These are phyloP conservation scores for Percopsis transmontana DNA, from an alignment of 2,113 vertebrate species.

Conservation along the genomic window DNA sequence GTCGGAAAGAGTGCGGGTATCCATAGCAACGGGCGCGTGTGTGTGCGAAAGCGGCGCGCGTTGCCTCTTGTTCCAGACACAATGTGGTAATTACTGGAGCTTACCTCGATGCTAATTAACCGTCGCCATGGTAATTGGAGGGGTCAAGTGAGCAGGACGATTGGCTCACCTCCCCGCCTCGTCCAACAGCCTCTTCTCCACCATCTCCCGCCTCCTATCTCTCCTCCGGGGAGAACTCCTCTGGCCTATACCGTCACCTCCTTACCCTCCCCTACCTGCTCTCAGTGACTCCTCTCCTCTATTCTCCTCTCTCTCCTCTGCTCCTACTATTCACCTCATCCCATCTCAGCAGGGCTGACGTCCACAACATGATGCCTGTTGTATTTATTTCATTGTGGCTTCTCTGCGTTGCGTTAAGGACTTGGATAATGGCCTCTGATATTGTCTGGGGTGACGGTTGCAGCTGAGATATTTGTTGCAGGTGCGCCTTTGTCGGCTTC, in stretches of 20 bases:
- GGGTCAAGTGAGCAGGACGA: conserved; percentile 80
- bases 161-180: conserved; percentile 73
- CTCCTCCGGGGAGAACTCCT: conserved; percentile 48
- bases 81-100: conserved; percentile 80
- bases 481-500: no score
- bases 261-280: neutral
- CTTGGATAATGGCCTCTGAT: no score
- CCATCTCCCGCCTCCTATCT: conserved; percentile 30
- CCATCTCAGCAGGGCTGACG: no score
- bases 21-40: conserved; percentile 75
- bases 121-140: conserved; percentile 77
- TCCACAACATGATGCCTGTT: no score
- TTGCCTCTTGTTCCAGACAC: conserved; percentile 77
- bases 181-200: conserved; percentile 48
- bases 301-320: conserved; percentile 14
- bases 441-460: no score
- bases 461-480: no score
- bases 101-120: conserved; percentile 81
- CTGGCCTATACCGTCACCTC: neutral
- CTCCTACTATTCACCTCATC: conserved; percentile 11
- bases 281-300: neutral
- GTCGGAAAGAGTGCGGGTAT: conserved; percentile 68
- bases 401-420: no score
- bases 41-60: conserved; percentile 35
- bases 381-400: no score